Base-by-base conservation (phyloP, 2,113 vertebrate species). In the Sclerurus mexicanus region DNA sequence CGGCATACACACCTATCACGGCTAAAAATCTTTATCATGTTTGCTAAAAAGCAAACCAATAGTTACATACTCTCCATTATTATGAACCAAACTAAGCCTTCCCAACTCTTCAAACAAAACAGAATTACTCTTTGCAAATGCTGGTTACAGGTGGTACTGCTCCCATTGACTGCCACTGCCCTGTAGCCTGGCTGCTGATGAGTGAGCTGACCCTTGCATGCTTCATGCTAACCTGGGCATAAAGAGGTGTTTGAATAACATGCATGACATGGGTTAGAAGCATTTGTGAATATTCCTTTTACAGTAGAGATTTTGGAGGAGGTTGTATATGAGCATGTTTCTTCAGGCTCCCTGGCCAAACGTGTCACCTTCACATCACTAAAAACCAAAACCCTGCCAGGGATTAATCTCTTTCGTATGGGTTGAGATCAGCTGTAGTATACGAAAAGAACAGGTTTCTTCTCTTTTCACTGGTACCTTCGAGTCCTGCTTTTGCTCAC, bases 251-350 rank as follows among this genome's bases (percentile, higher is more conserved):
- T 42, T 28, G 63, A 91, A 62, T 68, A 87, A 87, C 1, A 2
- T 94, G 49, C 50, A 49, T 3, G 1, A 56, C 10, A 6, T 8
- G 15, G 23, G 3, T 56, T 60, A 73, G 64, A 85, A 81, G 22
- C 18, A 37, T 62, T 73, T 59, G 23, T 39, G 21, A 59, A 17
- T 73, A 91, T 84, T 83, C 21, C 39, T 37, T 81, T 77, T 23
- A 15, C 28, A 78, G 31, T 11, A 49, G 68, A 69, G 16, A 10
- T 77, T 77, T 69, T 37, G 46, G 30, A n/a, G n/a, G 20, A 78
- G 46, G 25, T 53, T 72, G 28, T 40, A n/a, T 2, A 14, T 0
- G 1, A 91, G 10, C 7, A 9, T 0, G 1, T 69, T 85, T 87
- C 64, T 87, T 69, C 50, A 82, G 42, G 20, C 30, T 87, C 13